Evolutionary conservation across 2,113 vertebrate genomes (phyloP).

Genomic region (Mystacornis crossleyi): DNA sequence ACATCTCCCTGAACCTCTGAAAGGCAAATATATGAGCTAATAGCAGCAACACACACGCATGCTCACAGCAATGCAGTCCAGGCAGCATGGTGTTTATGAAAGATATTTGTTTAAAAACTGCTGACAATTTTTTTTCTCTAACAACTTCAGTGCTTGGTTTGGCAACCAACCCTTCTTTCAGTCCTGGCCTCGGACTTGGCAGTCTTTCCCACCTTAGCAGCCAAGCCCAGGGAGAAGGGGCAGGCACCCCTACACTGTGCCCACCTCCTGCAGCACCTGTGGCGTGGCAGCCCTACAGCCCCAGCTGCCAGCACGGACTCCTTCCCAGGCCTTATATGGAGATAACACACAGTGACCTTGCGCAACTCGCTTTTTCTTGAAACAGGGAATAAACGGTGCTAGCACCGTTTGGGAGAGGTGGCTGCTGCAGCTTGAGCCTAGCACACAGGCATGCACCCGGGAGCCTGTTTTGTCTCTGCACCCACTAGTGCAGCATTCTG

Average conservation of each 20-base stretch:
- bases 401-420: not conserved
- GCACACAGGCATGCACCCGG: fast-evolving
- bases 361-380: not conserved
- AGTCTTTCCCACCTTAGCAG: not conserved
- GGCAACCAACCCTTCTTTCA: not conserved
- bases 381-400: not conserved
- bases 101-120: conserved; percentile 32
- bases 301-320: fast-evolving
- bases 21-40: conserved; percentile 6
- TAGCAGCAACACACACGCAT: not conserved
- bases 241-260: fast-evolving
- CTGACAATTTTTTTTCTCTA: not conserved
- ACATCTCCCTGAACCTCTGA: not conserved
- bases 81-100: not conserved
- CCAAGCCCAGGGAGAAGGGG: not conserved
- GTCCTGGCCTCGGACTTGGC: not conserved
- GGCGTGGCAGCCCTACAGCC: not conserved
- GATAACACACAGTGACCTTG: not conserved
- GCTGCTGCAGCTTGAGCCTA: not conserved
- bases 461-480: fast-evolving
- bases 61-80: not conserved
- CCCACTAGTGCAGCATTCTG: fast-evolving
- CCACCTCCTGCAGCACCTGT: fast-evolving
- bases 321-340: not conserved
- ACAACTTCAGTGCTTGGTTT: not conserved